Evolutionary conservation across 2,888 invertebrate genomes (phyloP).

Genomic region (Ectobius pallidus): DNA sequence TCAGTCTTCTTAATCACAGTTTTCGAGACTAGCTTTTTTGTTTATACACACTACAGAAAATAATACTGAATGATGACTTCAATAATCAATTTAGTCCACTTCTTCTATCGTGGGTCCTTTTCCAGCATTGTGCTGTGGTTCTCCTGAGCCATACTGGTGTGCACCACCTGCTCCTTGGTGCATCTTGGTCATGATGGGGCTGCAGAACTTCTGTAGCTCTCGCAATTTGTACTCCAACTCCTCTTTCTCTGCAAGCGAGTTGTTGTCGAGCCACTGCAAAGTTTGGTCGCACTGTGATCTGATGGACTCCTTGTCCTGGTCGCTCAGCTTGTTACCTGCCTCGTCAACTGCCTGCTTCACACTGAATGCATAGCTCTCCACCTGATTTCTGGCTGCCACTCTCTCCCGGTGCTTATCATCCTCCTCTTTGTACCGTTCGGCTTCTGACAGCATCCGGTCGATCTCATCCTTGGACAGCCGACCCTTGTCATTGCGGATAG

Average conservation of each 20-base stretch:
- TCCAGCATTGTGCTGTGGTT: constrained; percentile 33
- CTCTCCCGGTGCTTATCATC: too few relatives aligned
- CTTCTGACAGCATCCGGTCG: constrained; percentile 81
- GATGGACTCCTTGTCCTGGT: too few relatives aligned
- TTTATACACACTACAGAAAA: too few relatives aligned
- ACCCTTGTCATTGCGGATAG: constrained; percentile 87
- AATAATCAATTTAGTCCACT: constrained; percentile 50
- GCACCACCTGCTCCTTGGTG: constrained; percentile 45
- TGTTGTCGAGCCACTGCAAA: constrained; percentile 58
- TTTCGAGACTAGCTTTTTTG: too few relatives aligned
- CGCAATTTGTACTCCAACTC: constrained; percentile 56
- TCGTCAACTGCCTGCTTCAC: too few relatives aligned
- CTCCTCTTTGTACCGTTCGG: constrained; percentile 76
- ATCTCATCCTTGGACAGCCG: constrained; percentile 84
- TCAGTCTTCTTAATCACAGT: too few relatives aligned
- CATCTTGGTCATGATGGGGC: constrained; percentile 55
- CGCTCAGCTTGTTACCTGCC: too few relatives aligned
- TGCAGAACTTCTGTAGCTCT: constrained; percentile 54
- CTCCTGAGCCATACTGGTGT: constrained; percentile 23
- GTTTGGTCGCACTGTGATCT: constrained; percentile 53
- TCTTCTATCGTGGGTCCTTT: constrained; percentile 60
- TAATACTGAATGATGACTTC: too few relatives aligned
- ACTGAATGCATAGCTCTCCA: too few relatives aligned
- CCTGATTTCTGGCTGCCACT: too few relatives aligned
- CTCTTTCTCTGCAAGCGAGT: constrained; percentile 57